These are phyloP conservation scores for Campoplex nolae DNA, from an alignment of 2,888 invertebrate species.

Conservation along the genomic window DNA sequence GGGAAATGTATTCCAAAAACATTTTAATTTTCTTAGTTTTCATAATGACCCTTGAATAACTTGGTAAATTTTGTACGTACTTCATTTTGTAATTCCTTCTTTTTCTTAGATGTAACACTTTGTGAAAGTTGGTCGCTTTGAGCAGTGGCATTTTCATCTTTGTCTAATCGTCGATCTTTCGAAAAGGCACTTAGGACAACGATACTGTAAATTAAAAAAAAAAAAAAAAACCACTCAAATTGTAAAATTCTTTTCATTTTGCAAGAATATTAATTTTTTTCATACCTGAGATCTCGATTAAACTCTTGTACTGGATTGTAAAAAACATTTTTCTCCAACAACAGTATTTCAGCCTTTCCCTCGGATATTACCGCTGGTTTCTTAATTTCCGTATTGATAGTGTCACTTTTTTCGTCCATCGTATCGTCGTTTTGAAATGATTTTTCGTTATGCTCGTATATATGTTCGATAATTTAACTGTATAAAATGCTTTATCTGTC, in stretches of 20 bases:
- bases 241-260: background rate
- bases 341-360: constrained; percentile 91
- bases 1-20: no score
- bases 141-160: constrained; percentile 2
- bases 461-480: background rate
- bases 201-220: constrained; percentile 51
- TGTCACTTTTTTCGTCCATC: constrained; percentile 43
- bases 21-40: background rate
- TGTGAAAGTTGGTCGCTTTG: background rate
- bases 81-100: background rate
- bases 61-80: background rate
- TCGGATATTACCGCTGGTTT: constrained; percentile 87
- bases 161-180: constrained; percentile 49
- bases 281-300: constrained; percentile 94
- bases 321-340: constrained; percentile 92
- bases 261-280: constrained; percentile 55
- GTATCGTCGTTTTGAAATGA: background rate
- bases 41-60: background rate
- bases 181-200: constrained; percentile 66
- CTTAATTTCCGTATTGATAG: constrained; percentile 7
- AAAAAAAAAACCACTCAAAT: constrained; percentile 43
- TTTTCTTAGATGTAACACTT: background rate
- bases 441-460: background rate
- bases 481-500: constrained; percentile 14
- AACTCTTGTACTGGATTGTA: constrained; percentile 99